Conservation (phyloP, 2,888 invertebrate genomes). For the Clusia tigrina region DNA sequence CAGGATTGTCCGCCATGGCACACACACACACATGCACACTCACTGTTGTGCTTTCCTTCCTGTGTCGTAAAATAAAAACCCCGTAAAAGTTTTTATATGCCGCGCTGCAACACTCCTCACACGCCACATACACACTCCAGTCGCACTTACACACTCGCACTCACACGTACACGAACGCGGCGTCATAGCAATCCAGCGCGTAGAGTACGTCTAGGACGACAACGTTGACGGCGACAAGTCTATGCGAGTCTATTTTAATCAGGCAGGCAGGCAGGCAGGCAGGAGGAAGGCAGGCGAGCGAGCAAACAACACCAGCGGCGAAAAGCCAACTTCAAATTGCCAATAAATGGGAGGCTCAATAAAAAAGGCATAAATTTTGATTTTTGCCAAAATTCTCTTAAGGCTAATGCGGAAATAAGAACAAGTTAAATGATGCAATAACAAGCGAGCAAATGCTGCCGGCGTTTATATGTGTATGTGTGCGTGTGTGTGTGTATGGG, state of each 20-base stretch:
- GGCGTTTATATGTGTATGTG: neutral
- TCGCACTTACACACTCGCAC: too few species aligned
- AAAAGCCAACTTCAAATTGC: neutral
- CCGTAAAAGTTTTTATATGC: neutral
- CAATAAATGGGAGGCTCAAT: too few species aligned
- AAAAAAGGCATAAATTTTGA: conserved; percentile 28
- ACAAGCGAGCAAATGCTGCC: neutral
- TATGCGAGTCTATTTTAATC: neutral
- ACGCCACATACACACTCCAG: too few species aligned
- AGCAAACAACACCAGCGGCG: neutral
- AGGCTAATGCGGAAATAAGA: neutral
- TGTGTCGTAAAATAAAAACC: neutral
- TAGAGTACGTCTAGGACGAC: too few species aligned
- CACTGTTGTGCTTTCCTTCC: neutral
- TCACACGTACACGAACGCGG: too few species aligned
- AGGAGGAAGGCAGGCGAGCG: neutral
- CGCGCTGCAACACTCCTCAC: too few species aligned
- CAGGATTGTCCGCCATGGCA: too few species aligned
- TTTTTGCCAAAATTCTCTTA: neutral
- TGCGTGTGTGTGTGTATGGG: too few species aligned
- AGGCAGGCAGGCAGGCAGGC: neutral
- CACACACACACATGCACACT: neutral
- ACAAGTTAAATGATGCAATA: neutral
- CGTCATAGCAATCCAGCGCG: too few species aligned
- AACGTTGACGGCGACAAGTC: neutral